Percentiles rank a stretch among this genome's conserved stretches.
phyloP scores from a whole-genome alignment of 2,797 vertebrate species.

The Scyliorhinus canicula region DNA sequence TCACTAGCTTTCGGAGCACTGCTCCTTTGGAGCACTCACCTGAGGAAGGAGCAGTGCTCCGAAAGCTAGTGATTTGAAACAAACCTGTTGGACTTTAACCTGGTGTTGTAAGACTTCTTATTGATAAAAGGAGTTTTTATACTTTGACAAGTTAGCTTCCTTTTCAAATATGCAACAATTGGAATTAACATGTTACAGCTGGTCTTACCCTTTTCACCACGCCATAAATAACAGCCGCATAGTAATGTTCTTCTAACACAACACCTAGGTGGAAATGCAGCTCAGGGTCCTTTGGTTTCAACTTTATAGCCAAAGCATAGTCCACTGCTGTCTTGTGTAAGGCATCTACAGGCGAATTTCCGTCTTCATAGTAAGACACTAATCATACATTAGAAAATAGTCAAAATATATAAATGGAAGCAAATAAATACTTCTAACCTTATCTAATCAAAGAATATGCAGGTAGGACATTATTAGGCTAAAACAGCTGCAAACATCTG shows the following conservation, averaged over 20 bases:
- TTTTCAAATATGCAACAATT: background rate
- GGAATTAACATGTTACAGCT: background rate
- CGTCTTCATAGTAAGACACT: constrained; percentile 44
- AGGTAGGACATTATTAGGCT: background rate
- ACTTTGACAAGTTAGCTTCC: background rate
- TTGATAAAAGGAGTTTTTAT: background rate
- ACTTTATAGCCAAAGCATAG: constrained; percentile 56
- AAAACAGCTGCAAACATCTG: background rate
- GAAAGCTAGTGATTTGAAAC: no score
- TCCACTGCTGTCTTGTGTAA: constrained; percentile 52
- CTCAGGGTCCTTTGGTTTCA: constrained; percentile 49
- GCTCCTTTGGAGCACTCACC: no score
- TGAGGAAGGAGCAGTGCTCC: no score
- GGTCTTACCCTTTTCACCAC: constrained; percentile 51
- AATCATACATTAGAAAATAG: constrained; percentile 46
- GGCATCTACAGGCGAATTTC: constrained; percentile 48
- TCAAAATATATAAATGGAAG: background rate
- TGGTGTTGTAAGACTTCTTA: no score
- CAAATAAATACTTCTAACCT: background rate
- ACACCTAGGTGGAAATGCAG: constrained; percentile 58
- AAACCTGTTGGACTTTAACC: no score
- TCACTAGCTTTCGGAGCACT: no score
- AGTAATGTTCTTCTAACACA: constrained; percentile 55
- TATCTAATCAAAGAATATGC: background rate
- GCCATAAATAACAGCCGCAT: constrained; percentile 53